Percentiles rank a stretch among this genome's conserved stretches.
Conservation (phyloP, 2,113 vertebrate species). For the Electrona antarctica region DNA sequence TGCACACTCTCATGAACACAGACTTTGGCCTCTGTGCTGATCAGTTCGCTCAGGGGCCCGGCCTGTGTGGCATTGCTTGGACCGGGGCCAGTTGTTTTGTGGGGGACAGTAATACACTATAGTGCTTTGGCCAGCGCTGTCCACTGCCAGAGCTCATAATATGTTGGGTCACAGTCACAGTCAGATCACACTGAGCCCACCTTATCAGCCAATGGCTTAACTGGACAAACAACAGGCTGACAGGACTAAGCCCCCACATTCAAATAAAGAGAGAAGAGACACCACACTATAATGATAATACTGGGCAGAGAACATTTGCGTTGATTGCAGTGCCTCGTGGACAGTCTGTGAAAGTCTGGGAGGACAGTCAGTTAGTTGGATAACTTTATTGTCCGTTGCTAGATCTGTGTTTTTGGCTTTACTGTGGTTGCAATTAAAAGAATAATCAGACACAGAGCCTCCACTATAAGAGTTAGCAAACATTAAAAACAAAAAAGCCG, state of each 20-base stretch:
- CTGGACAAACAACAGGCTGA: constrained; percentile 5
- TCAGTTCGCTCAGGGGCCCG: constrained; percentile 8
- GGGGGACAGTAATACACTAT: constrained; percentile 2
- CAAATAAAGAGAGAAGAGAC: no score
- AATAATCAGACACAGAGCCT: no score
- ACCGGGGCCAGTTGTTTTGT: constrained; percentile 9
- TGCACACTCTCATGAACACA: not conserved
- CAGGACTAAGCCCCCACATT: not conserved
- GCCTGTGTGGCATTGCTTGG: not conserved
- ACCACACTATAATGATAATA: no score
- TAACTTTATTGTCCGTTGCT: no score
- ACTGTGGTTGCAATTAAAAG: no score
- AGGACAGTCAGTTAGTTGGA: no score
- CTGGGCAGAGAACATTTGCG: no score
- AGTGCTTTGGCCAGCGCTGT: constrained; percentile 11
- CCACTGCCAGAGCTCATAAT: not conserved
- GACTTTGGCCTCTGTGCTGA: not conserved
- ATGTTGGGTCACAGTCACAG: not conserved
- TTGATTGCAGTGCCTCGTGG: no score
- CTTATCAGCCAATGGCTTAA: constrained; percentile 19
- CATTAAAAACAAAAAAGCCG: no score
- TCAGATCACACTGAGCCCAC: not conserved
- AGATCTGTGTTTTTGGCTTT: no score
- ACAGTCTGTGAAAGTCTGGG: no score
- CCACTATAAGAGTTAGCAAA: no score